These are phyloP conservation scores for Melanotaenia pygmaea DNA, from an alignment of 2,797 vertebrate species.

Conservation along the genomic window DNA sequence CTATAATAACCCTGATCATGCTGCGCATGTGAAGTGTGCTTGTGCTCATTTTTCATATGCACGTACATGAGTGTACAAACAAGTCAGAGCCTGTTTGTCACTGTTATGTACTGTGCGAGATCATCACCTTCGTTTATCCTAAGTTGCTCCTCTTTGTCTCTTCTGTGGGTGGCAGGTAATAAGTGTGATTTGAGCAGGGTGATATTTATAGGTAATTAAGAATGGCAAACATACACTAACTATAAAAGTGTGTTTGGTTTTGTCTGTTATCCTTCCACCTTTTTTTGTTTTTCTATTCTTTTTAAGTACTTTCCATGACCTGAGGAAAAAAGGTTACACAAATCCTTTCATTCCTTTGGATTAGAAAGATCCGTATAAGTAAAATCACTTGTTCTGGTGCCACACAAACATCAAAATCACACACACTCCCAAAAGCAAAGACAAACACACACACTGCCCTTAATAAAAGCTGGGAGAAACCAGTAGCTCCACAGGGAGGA, in stretches of 20 bases:
- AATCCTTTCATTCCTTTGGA: constrained; percentile 48
- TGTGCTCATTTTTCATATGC: constrained; percentile 28
- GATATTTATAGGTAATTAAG: constrained; percentile 29
- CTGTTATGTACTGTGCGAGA: constrained; percentile 35
- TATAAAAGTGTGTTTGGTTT: not conserved
- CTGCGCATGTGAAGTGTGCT: constrained; percentile 31
- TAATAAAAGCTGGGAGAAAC: constrained; percentile 47
- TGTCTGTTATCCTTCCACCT: not conserved
- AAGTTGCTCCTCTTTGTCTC: constrained; percentile 16
- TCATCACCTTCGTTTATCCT: constrained; percentile 36
- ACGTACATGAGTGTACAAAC: constrained; percentile 56
- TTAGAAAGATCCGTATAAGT: constrained; percentile 51
- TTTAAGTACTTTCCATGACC: constrained; percentile 24
- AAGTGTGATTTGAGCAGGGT: constrained; percentile 5
- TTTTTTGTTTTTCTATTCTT: not conserved
- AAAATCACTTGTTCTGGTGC: constrained; percentile 48
- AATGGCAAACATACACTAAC: not conserved
- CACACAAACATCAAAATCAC: constrained; percentile 14
- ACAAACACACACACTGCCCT: constrained; percentile 33
- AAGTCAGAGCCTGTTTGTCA: constrained; percentile 59
- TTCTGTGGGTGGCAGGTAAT: constrained; percentile 15
- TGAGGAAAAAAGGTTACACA: constrained; percentile 42
- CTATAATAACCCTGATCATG: constrained; percentile 69
- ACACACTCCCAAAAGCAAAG: constrained; percentile 27
- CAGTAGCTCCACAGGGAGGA: constrained; percentile 42